Evolutionary conservation across 2,797 vertebrate genomes (phyloP).

Genomic region (Eidolon dupreanum): DNA sequence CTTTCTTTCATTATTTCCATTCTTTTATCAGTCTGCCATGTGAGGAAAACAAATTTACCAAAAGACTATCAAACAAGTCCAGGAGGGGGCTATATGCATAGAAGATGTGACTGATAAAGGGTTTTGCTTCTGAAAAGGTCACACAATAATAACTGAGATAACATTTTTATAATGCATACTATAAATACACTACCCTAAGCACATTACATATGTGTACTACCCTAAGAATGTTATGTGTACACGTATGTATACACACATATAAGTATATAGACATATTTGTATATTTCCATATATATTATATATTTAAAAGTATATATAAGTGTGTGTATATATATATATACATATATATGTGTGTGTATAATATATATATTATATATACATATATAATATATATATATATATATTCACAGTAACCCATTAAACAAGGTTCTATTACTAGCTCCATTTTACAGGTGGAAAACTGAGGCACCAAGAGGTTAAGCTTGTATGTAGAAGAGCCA

Average conservation of each 20-base stretch:
- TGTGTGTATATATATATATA: too few species aligned
- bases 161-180: neutral
- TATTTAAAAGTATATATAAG: neutral
- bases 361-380: too few species aligned
- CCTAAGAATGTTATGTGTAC: neutral
- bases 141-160: neutral
- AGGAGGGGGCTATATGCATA: neutral
- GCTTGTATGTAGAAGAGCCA: neutral
- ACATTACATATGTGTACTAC: neutral
- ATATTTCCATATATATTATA: neutral
- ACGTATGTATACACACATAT: neutral
- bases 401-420: neutral
- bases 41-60: neutral
- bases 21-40: neutral
- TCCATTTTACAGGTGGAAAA: neutral
- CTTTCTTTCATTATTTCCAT: neutral
- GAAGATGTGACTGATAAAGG: neutral
- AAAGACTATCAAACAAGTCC: neutral
- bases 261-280: neutral
- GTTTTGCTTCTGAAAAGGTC: neutral
- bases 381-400: neutral
- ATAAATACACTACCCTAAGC: neutral
- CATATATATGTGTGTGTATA: too few species aligned
- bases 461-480: neutral
- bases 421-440: neutral